Evolutionary conservation across 2,797 vertebrate genomes (phyloP).

Genomic region (Holocentrus rufus): DNA sequence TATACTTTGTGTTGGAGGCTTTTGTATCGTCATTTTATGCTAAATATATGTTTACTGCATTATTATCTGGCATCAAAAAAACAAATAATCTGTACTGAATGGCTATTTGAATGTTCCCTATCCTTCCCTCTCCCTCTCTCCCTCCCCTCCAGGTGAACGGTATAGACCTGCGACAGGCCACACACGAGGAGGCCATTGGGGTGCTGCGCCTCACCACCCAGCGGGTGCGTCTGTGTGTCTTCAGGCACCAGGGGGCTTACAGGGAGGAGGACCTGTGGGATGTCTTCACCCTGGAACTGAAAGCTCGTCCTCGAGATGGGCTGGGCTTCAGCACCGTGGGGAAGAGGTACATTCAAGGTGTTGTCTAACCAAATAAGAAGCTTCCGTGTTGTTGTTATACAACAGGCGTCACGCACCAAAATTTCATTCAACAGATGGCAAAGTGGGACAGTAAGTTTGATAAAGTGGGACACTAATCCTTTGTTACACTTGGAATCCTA

Average conservation of each 20-base stretch:
- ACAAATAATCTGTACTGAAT: too few species aligned
- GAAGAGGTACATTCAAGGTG: constrained; percentile 85
- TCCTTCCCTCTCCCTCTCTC: background rate
- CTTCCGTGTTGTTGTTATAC: background rate
- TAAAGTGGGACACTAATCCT: too few species aligned
- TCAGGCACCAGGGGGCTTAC: constrained; percentile 89
- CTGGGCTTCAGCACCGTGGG: constrained; percentile 92
- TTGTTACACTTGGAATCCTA: too few species aligned
- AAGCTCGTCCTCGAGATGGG: constrained; percentile 85
- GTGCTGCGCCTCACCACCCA: constrained; percentile 93
- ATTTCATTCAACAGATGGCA: too few species aligned
- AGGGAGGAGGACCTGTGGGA: constrained; percentile 91
- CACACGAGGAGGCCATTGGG: constrained; percentile 94
- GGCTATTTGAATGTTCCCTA: background rate
- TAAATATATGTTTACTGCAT: too few species aligned
- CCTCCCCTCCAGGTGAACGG: constrained; percentile 86
- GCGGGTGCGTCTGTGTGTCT: constrained; percentile 87
- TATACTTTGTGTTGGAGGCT: too few species aligned
- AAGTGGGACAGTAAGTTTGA: too few species aligned
- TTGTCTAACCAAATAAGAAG: background rate
- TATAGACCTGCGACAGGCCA: constrained; percentile 92
- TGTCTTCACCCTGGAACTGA: constrained; percentile 88
- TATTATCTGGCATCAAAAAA: too few species aligned
- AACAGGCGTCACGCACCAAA: too few species aligned
- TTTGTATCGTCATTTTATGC: too few species aligned